Conservation (phyloP, 1,140 invertebrate species). For the Agrilus planipennis region DNA sequence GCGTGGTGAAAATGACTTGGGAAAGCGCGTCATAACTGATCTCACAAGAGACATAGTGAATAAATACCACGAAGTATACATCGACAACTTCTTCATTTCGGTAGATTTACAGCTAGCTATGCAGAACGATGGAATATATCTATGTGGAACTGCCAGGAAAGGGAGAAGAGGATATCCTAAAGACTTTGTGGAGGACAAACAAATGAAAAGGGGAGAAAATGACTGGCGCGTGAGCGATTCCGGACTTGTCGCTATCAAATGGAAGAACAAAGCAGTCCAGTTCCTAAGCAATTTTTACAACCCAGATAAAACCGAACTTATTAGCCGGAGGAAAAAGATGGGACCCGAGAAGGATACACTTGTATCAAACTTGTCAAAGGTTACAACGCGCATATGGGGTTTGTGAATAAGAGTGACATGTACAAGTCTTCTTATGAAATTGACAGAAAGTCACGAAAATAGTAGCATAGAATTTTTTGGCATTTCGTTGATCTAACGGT, state of each 20-base stretch:
- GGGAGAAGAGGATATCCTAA: constrained; percentile 20
- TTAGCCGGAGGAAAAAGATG: constrained; percentile 23
- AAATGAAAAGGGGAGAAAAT: constrained; percentile 26
- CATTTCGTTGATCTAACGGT: constrained; percentile 1
- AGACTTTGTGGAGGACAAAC: constrained; percentile 22
- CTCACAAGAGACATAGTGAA: no score
- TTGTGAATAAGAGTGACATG: not conserved
- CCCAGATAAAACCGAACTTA: constrained; percentile 17
- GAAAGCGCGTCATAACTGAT: constrained; percentile 10
- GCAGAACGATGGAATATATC: constrained; percentile 8
- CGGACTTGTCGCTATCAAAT: constrained; percentile 27
- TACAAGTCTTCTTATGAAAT: not conserved
- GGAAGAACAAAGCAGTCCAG: constrained; percentile 29
- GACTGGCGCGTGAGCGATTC: constrained; percentile 25
- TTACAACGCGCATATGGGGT: constrained; percentile 7
- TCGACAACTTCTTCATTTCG: constrained; percentile 13
- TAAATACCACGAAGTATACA: constrained; percentile 10
- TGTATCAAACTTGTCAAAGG: constrained; percentile 9
- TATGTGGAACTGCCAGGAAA: constrained; percentile 29
- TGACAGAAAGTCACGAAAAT: not conserved
- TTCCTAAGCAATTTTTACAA: constrained; percentile 32
- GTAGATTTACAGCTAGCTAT: constrained; percentile 1
- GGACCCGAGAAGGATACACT: constrained; percentile 5
- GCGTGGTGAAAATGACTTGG: constrained; percentile 7
- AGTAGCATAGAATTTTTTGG: not conserved